Percentiles rank a stretch among this genome's conserved stretches.
Evolutionary conservation across 2,888 invertebrate species (phyloP).

Genomic region (Achlya flavicornis): DNA sequence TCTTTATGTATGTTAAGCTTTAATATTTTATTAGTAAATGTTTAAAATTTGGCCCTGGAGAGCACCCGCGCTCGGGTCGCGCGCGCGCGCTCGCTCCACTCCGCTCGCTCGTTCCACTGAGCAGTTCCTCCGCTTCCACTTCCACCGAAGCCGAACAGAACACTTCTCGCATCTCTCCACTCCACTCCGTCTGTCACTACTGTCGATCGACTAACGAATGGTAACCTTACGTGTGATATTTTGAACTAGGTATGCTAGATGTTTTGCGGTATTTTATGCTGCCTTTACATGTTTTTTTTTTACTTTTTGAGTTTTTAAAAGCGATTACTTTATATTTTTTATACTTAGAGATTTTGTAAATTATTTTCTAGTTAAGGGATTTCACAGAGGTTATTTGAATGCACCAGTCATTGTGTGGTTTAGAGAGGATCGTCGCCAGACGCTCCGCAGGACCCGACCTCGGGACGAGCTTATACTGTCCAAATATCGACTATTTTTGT

Average conservation of each 20-base stretch:
- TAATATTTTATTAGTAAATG: conserved; percentile 84
- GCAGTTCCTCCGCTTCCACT: not conserved
- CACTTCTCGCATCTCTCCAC: conserved; percentile 41
- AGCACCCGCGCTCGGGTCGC: conserved; percentile 15
- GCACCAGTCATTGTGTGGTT: conserved; percentile 61
- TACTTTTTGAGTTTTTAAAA: conserved; percentile 61
- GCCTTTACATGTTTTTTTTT: conserved; percentile 65
- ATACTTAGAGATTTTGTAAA: conserved; percentile 78
- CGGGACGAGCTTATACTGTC: conserved; percentile 53
- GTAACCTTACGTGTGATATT: conserved; percentile 77
- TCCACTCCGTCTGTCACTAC: conserved; percentile 21
- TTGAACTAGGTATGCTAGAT: conserved; percentile 74
- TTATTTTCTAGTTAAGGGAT: conserved; percentile 72
- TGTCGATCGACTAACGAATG: conserved; percentile 48
- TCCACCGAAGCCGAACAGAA: conserved; percentile 49
- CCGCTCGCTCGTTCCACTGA: no score
- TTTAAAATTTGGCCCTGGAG: conserved; percentile 77
- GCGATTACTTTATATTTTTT: conserved; percentile 78
- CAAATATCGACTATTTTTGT: conserved; percentile 58
- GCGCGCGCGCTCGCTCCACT: conserved; percentile 12
- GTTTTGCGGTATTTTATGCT: conserved; percentile 70
- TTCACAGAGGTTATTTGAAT: conserved; percentile 54
- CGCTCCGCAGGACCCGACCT: conserved; percentile 25
- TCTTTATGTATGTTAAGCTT: conserved; percentile 85
- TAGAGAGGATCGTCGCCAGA: conserved; percentile 36